A percentile compares a stretch with the other conserved stretches of the same genome.
These are phyloP conservation scores for Ochropacha duplaris DNA, from an alignment of 2,888 invertebrate genomes.

Conservation along the genomic window DNA sequence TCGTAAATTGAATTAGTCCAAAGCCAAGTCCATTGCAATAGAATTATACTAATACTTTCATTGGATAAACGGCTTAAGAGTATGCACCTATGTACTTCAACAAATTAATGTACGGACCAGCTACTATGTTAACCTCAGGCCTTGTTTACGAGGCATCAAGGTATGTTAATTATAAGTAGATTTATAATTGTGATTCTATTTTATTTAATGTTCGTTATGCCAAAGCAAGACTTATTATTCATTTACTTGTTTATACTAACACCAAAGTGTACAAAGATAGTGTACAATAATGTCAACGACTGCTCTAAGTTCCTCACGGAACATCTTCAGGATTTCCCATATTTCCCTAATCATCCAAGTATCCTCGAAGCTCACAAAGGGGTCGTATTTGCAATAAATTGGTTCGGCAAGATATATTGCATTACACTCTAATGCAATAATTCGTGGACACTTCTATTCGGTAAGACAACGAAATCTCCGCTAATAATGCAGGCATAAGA, in stretches of 20 bases:
- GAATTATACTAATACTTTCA: constrained; percentile 48
- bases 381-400: too few species aligned
- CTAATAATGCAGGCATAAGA: too few species aligned
- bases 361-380: too few species aligned
- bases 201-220: constrained; percentile 9
- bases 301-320: too few species aligned
- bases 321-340: too few species aligned
- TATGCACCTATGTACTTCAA: constrained; percentile 7
- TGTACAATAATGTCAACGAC: too few species aligned
- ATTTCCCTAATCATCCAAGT: too few species aligned
- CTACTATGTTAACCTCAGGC: background rate
- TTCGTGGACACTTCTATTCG: too few species aligned
- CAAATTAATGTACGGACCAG: constrained; percentile 5
- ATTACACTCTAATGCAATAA: too few species aligned
- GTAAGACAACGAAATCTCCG: too few species aligned
- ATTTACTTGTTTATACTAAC: too few species aligned
- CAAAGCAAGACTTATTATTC: background rate
- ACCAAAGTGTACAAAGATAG: background rate
- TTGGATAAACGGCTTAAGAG: constrained; percentile 39
- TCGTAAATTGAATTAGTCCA: constrained; percentile 67
- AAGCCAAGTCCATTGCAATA: constrained; percentile 51
- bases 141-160: background rate
- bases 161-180: background rate
- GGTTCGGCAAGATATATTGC: too few species aligned
- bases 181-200: background rate